Evolutionary conservation across 2,888 invertebrate genomes (phyloP).

Genomic region (Caenorhabditis wallacei): DNA sequence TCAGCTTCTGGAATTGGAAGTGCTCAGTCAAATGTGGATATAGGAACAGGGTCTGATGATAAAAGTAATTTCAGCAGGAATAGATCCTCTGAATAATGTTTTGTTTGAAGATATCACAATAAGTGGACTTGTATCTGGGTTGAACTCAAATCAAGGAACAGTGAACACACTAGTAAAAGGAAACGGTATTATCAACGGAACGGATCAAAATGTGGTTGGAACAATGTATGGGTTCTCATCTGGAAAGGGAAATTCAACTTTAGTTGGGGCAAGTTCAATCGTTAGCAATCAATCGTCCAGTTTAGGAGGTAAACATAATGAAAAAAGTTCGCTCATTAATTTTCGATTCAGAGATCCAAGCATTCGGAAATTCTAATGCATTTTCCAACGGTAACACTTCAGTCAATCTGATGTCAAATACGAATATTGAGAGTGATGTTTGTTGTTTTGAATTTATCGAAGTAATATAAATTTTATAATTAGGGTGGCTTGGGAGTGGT

Average conservation of each 20-base stretch:
- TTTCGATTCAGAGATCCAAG: conserved; percentile 66
- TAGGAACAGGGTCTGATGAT: conserved; percentile 70
- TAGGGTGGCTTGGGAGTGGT: conserved; percentile 65
- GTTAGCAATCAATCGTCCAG: conserved; percentile 59
- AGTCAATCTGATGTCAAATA: conserved; percentile 68
- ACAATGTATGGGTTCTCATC: conserved; percentile 72
- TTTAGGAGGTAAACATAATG: conserved; percentile 23
- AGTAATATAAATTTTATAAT: not conserved
- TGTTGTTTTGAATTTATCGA: not conserved
- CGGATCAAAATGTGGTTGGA: conserved; percentile 59
- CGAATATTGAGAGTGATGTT: conserved; percentile 58
- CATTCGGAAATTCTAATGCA: conserved; percentile 72
- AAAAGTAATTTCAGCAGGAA: conserved; percentile 18
- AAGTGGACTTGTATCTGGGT: conserved; percentile 74
- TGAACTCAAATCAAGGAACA: conserved; percentile 66
- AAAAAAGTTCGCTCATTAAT: not conserved
- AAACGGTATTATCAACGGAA: conserved; percentile 68
- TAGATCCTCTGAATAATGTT: not conserved
- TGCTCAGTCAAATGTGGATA: conserved; percentile 75
- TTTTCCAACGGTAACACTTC: conserved; percentile 64
- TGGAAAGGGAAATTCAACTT: conserved; percentile 72
- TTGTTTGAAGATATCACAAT: conserved; percentile 69
- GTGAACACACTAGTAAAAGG: conserved; percentile 74
- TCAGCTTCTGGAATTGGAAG: conserved; percentile 73
- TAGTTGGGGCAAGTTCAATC: conserved; percentile 75